These are phyloP conservation scores for Anticlea derivata DNA, from an alignment of 2,888 invertebrate genomes.

Conservation along the genomic window DNA sequence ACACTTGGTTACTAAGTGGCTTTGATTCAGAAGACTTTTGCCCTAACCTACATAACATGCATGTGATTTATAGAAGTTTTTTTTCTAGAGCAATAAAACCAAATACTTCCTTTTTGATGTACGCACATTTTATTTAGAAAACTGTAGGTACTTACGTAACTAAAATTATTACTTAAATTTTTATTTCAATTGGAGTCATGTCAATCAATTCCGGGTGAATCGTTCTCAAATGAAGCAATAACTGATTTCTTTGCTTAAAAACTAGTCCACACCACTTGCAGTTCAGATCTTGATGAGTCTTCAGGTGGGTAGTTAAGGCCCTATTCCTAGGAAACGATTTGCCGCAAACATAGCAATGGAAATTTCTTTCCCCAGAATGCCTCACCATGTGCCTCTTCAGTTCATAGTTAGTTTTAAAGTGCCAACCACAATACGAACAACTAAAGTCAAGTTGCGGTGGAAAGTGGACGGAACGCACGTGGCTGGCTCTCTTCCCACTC, in stretches of 20 bases:
- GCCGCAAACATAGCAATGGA: conserved; percentile 62
- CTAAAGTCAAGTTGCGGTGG: conserved; percentile 57
- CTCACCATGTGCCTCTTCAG: conserved; percentile 69
- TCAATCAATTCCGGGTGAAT: conserved; percentile 51
- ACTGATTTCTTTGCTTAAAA: conserved; percentile 53
- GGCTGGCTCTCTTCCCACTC: conserved; percentile 66
- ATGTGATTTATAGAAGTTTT: no score
- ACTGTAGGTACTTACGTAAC: no score
- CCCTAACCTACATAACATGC: neutral
- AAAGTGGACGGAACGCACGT: conserved; percentile 64
- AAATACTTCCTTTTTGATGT: no score
- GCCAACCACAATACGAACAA: conserved; percentile 67
- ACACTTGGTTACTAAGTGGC: conserved; percentile 10
- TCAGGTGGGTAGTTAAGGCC: conserved; percentile 61
- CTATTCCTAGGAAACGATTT: conserved; percentile 64
- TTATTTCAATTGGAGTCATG: conserved; percentile 39
- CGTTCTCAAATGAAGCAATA: conserved; percentile 52
- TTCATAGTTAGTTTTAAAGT: conserved; percentile 69
- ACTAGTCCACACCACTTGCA: conserved; percentile 58
- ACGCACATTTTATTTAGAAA: no score
- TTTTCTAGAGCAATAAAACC: no score
- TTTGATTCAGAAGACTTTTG: neutral
- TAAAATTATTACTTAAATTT: conserved; percentile 30
- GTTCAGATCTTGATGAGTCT: conserved; percentile 61
- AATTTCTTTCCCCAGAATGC: conserved; percentile 66